These are phyloP conservation scores for Clarias platycephalus DNA, from an alignment of 2,797 vertebrate genomes.

Conservation along the genomic window DNA sequence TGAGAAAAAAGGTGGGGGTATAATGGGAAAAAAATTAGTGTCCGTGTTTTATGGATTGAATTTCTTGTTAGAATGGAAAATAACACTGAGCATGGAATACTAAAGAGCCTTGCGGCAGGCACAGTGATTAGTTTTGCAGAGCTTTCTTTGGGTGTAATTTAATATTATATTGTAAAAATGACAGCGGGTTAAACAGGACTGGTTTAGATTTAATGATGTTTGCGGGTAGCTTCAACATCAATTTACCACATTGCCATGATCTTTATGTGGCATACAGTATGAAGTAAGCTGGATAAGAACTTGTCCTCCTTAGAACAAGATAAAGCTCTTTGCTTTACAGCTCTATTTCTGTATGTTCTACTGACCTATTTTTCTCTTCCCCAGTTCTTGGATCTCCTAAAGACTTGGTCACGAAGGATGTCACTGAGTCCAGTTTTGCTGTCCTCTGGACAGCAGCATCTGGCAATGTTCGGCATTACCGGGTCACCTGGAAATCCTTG, in stretches of 20 bases:
- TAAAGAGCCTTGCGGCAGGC: constrained; percentile 49
- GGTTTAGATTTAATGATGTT: constrained; percentile 59
- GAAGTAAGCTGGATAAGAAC: background rate
- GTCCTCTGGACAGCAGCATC: constrained; percentile 89
- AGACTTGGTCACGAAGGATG: constrained; percentile 86
- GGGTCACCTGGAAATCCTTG: constrained; percentile 88
- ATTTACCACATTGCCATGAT: background rate
- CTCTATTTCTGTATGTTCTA: background rate
- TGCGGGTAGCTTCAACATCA: constrained; percentile 23
- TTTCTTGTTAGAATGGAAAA: constrained; percentile 75
- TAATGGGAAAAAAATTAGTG: constrained; percentile 54
- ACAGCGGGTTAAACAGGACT: constrained; percentile 57
- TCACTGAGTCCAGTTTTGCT: constrained; percentile 88
- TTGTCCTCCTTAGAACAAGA: background rate
- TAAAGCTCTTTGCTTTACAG: background rate
- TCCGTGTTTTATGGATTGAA: constrained; percentile 71
- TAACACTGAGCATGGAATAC: constrained; percentile 63
- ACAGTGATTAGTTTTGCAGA: constrained; percentile 74
- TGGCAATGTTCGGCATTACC: constrained; percentile 86
- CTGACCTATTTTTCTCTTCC: constrained; percentile 26
- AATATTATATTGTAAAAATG: constrained; percentile 20
- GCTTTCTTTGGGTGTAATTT: constrained; percentile 65
- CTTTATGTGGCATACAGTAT: background rate
- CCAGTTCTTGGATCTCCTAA: constrained; percentile 90
- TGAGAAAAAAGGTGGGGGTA: constrained; percentile 45